A percentile compares a stretch with the other conserved stretches of the same genome.
These are phyloP conservation scores for Pristionchus fissidentatus DNA, from an alignment of 2,888 invertebrate species.

Conservation along the genomic window DNA sequence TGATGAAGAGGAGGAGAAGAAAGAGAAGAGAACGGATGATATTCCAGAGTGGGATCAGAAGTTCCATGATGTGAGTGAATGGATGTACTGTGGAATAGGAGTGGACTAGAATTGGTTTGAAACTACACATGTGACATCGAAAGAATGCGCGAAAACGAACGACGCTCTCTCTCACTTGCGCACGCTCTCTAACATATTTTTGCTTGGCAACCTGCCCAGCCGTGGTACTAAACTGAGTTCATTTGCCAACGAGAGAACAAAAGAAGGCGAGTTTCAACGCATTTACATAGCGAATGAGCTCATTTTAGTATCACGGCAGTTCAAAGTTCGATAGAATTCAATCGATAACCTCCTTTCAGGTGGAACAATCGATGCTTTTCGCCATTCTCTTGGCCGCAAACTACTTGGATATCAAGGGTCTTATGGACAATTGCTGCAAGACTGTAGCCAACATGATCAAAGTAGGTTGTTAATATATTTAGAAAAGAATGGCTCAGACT, in stretches of 20 bases:
- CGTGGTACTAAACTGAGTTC: background rate
- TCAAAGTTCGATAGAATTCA: background rate
- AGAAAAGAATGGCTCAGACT: too few relatives aligned
- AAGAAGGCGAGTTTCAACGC: too few relatives aligned
- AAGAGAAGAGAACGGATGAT: slow-evolving; percentile 96
- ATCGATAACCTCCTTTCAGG: background rate
- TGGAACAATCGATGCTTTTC: slow-evolving; percentile 93
- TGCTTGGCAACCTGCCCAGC: background rate
- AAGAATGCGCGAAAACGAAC: too few relatives aligned
- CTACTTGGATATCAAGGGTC: slow-evolving; percentile 87
- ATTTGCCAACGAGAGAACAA: too few relatives aligned
- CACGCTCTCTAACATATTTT: background rate
- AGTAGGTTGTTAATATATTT: slow-evolving; percentile 75
- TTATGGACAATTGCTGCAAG: slow-evolving; percentile 95
- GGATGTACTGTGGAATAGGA: background rate
- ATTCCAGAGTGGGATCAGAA: slow-evolving; percentile 99
- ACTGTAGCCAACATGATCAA: slow-evolving; percentile 79
- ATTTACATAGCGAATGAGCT: too few relatives aligned
- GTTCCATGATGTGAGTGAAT: slow-evolving; percentile 87
- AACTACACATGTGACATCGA: background rate
- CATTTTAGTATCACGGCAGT: too few relatives aligned
- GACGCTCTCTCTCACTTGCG: background rate
- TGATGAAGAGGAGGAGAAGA: slow-evolving; percentile 91
- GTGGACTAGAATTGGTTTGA: background rate
- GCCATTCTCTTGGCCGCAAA: slow-evolving; percentile 95